Evolutionary conservation across 2,888 invertebrate species (phyloP).

Genomic region (Acholoe squamosa): DNA sequence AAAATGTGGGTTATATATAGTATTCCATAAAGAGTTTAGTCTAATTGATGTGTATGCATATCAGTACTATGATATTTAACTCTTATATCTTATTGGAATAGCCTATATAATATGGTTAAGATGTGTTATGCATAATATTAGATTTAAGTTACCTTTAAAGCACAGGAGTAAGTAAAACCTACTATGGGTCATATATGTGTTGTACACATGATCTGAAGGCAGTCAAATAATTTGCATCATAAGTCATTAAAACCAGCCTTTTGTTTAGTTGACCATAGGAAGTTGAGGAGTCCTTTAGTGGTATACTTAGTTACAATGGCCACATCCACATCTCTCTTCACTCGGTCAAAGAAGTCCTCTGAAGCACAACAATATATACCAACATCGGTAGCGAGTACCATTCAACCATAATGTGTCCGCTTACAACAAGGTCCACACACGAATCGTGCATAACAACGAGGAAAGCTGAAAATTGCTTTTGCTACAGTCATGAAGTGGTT

Average conservation of each 20-base stretch:
- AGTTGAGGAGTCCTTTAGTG: too few relatives aligned
- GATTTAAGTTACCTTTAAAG: conserved; percentile 13
- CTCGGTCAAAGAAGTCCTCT: too few relatives aligned
- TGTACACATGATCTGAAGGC: background rate
- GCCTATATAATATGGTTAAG: too few relatives aligned
- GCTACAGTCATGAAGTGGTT: conserved; percentile 7
- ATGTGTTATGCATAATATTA: background rate
- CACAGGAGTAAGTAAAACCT: background rate
- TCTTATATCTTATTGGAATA: too few relatives aligned
- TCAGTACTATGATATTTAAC: too few relatives aligned
- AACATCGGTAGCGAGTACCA: background rate
- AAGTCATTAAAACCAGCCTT: background rate
- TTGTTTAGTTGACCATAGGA: too few relatives aligned
- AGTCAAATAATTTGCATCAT: background rate
- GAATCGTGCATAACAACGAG: conserved; percentile 1
- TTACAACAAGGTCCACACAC: background rate
- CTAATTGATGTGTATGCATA: too few relatives aligned
- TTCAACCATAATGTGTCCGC: background rate
- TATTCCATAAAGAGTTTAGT: too few relatives aligned
- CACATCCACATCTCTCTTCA: too few relatives aligned
- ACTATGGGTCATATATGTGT: background rate
- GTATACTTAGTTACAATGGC: too few relatives aligned
- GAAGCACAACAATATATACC: conserved; percentile 8
- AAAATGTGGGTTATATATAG: too few relatives aligned
- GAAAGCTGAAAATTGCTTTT: conserved; percentile 35